Evolutionary conservation across 1,140 invertebrate genomes (phyloP), one percentile per base, ranked within the genome.

Genomic region (Caenorhabditis elegans): DNA sequence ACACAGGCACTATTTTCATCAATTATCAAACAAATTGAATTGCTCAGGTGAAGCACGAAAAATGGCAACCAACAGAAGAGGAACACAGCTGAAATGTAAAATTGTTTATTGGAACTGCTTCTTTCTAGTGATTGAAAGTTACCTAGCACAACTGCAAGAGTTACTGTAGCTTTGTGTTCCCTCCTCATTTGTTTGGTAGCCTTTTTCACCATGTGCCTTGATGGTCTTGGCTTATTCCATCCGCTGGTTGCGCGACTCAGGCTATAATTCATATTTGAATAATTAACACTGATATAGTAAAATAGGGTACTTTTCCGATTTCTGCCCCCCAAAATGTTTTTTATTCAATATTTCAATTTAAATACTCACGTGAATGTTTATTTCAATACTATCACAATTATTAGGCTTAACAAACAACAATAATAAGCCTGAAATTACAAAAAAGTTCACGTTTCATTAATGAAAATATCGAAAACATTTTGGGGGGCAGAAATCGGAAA

Each of bases 141-240:
- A 98, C 97, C 97, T 90, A 99, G 92, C 83, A 99, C 97, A 90
- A 99, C 98, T 82, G 97, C 97, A 39, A 99, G 91, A 13, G 97
- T 99, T 92, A 98, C 98, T 13, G 97, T 99, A n/a, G 97, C 97
- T 91, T 99, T 99, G 81, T 96, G 93, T 90, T 99, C 97, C 36
- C 88, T 76, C 51, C 85, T 82, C 86, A 89, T 88, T 70, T 89
- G 88, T 60, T 86, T 87, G 13, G 85, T 84, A 13, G 88, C 88
- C 55, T 89, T 89, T 80, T 89, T 89, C 39, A 90, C 83, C 46
- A 90, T 60, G 13, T 86, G 87, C 34, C 85, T 82, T 15, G 85
- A 82, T 1, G 87, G 87, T 28, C 80, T 78, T 26, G 82, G 47
- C 0, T 48, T 85, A 19, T 84, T 84, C 83, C 83, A 84, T 4